Conservation (phyloP, 2,888 invertebrate genomes). For the Lochmaea crataegi region DNA sequence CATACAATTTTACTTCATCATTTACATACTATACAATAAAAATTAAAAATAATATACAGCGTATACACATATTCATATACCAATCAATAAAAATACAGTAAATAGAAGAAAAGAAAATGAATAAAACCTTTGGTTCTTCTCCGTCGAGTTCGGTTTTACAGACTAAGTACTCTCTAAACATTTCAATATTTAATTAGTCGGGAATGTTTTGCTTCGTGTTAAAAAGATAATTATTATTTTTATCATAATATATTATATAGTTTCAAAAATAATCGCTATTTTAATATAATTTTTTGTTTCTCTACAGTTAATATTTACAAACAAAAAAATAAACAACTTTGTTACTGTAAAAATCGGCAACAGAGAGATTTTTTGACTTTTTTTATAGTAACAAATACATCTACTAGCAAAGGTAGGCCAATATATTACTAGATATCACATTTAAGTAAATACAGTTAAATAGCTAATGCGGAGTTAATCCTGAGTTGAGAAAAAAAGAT, state of each 20-base stretch:
- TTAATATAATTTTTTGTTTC: neutral
- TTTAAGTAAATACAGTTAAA: constrained; percentile 44
- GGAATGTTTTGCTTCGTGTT: constrained; percentile 21
- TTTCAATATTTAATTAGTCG: constrained; percentile 7
- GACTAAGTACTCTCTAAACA: constrained; percentile 23
- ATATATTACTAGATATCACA: constrained; percentile 50
- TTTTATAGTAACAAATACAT: constrained; percentile 9
- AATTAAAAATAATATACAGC: constrained; percentile 36
- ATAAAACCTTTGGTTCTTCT: constrained; percentile 46
- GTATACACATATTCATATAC: constrained; percentile 15
- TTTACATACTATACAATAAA: constrained; percentile 41
- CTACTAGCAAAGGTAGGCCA: constrained; percentile 45
- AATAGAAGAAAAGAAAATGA: constrained; percentile 36
- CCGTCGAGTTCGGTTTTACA: constrained; percentile 21
- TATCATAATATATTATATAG: neutral
- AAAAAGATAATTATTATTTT: neutral
- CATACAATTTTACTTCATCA: constrained; percentile 29
- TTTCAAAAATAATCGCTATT: constrained; percentile 30
- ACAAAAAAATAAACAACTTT: neutral
- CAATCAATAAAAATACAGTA: constrained; percentile 36
- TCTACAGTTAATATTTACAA: no score
- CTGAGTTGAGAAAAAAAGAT: constrained; percentile 6
- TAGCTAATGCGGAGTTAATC: constrained; percentile 11
- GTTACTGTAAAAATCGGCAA: neutral
- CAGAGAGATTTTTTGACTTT: neutral